Base-by-base conservation (phyloP, 2,888 invertebrate species). In the Cephus sareptanus region DNA sequence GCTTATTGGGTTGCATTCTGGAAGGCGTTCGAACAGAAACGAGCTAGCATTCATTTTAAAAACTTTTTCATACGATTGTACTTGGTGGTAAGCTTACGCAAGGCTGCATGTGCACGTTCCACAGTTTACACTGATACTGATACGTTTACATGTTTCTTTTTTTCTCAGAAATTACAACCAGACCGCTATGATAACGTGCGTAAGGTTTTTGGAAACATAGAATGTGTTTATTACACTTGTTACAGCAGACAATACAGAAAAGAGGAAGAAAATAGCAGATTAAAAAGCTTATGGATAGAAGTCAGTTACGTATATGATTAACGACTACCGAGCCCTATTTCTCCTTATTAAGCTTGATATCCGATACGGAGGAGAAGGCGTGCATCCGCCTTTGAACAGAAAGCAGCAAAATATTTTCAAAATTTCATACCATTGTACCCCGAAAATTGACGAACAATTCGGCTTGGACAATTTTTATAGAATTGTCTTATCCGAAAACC, bases 1-100 rank as follows among this genome's bases (percentile, higher is more conserved):
- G 75, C 75, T 74, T 13, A 40, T 37, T 74, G 76, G 79, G 79
- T 40, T 80, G 80, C 80, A 77, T 79, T 75, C 70, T 69, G n/a
- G 11, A 71, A 80, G 81, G 81, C 79, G 81, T 34, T 30, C 23
- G 35, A 69, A n/a, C 34, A 75, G 75, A 9, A 34, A 56, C n/a
- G 73, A 15, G 69, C 23, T 73, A 11, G 30, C 15, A 23, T 34
- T 9, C 37, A 74, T 80, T 80, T 79, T 76, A 76, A 75, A 56
- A 70, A 73, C n/a, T 71, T 77, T 73, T 69, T 30, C 15, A 35
- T 34, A 73, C 79, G 37, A 74, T 73, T 74, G 30, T 75, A 35
- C 34, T 71, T 69, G 70, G 74, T 73, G 40, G 34, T 31, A 75
- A 34, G 40, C 6, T 77, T 23, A 31, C 23, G 31, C 71, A n/a